These are phyloP conservation scores for Lampris incognitus DNA, from an alignment of 2,113 vertebrate species.

Conservation along the genomic window DNA sequence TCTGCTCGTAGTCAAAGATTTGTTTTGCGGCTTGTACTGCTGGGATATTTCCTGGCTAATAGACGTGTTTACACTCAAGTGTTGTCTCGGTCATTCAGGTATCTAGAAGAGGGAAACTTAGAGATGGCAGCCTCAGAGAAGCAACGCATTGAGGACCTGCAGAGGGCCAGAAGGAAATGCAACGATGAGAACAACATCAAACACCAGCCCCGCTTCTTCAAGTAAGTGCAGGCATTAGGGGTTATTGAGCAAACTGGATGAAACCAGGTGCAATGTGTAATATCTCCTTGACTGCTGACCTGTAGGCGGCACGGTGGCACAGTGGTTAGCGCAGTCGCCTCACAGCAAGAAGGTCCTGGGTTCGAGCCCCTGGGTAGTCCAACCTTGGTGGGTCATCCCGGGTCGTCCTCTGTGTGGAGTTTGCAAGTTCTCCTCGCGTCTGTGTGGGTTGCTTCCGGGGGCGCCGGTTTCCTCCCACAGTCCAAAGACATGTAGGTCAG, in stretches of 20 bases:
- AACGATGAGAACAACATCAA: slow-evolving; percentile 93
- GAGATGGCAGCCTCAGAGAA: slow-evolving; percentile 93
- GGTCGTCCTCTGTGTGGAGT: too few species aligned
- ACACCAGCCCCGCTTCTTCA: slow-evolving; percentile 95
- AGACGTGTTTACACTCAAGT: slow-evolving; percentile 61
- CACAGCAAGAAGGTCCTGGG: too few species aligned
- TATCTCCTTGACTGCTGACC: background rate
- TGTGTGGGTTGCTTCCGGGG: too few species aligned
- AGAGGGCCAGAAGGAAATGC: slow-evolving; percentile 89
- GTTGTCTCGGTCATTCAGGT: slow-evolving; percentile 67
- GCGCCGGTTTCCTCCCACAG: too few species aligned
- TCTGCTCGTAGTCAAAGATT: background rate
- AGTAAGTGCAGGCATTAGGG: slow-evolving; percentile 80
- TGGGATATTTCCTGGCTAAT: background rate
- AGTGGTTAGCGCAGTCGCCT: too few species aligned
- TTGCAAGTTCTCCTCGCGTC: too few species aligned
- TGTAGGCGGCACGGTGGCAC: too few species aligned
- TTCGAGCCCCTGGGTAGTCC: too few species aligned
- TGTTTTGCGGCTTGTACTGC: background rate
- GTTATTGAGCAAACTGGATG: background rate
- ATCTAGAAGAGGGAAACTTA: slow-evolving; percentile 94
- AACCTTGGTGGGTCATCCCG: too few species aligned
- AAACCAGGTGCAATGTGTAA: background rate
- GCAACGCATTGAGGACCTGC: slow-evolving; percentile 95
- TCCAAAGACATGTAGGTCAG: too few species aligned